Evolutionary conservation across 2,797 vertebrate species (phyloP).

Genomic region (Vipera latastei): DNA sequence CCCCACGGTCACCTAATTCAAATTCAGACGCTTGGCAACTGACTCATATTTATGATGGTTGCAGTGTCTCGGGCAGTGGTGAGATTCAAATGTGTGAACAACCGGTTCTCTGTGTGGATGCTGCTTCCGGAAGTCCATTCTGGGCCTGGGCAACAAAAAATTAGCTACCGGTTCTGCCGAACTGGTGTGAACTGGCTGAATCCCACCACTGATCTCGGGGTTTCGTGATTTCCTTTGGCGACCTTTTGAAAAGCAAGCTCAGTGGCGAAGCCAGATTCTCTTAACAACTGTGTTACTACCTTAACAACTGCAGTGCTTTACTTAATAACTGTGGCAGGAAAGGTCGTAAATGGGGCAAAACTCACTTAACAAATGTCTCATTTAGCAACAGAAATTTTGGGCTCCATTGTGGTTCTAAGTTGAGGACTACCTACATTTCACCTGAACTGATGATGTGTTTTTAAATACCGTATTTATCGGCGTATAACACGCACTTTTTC

Average conservation of each 20-base stretch:
- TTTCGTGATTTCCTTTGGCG: background rate
- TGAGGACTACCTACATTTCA: background rate
- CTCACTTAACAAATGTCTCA: background rate
- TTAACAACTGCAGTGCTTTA: background rate
- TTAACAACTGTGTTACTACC: background rate
- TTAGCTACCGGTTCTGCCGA: no score
- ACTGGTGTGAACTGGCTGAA: no score
- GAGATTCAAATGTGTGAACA: no score
- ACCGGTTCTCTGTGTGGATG: no score
- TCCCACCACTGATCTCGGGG: no score
- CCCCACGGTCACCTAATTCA: background rate
- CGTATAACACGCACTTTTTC: no score
- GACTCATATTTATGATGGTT: background rate
- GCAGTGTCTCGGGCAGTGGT: background rate
- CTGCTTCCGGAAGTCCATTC: no score
- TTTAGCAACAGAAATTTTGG: background rate
- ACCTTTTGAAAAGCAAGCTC: background rate
- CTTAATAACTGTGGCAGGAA: background rate
- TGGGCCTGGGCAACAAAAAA: no score
- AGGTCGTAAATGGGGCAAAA: background rate
- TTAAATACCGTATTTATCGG: no score
- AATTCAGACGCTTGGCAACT: background rate
- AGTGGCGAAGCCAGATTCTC: background rate
- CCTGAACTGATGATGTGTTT: background rate
- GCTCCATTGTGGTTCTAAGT: background rate